Evolutionary conservation across 2,888 invertebrate genomes (phyloP).

Genomic region (Isoperla grammatica): DNA sequence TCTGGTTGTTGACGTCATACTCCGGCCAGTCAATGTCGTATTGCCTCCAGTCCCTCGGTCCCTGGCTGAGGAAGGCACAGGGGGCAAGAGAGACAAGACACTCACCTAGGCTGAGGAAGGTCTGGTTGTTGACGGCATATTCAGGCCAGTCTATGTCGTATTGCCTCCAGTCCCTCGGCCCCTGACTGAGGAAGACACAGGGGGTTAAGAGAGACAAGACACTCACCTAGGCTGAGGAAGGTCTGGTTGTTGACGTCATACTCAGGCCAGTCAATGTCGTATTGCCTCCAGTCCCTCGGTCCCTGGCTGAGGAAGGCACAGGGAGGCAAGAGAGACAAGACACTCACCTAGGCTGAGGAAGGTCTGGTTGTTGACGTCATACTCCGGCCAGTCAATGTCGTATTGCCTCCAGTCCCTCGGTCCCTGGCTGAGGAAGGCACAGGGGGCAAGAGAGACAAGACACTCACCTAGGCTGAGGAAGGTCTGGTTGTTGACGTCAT

Average conservation of each 20-base stretch:
- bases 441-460: too few species aligned
- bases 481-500: conserved; percentile 64
- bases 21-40: conserved; percentile 77
- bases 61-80: conserved; percentile 46
- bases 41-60: not conserved
- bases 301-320: conserved; percentile 45
- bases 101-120: conserved; percentile 72
- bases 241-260: conserved; percentile 69
- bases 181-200: conserved; percentile 24
- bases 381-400: conserved; percentile 80
- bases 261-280: conserved; percentile 77
- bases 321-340: too few species aligned
- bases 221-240: conserved; percentile 72
- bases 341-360: conserved; percentile 74
- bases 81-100: too few species aligned
- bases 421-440: too few species aligned
- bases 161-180: not conserved
- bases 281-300: not conserved
- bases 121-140: conserved; percentile 67
- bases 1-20: conserved; percentile 67
- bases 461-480: conserved; percentile 74
- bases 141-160: conserved; percentile 77
- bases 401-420: conserved; percentile 34
- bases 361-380: conserved; percentile 64
- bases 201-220: too few species aligned